Evolutionary conservation across 37 sponge, comb jelly and placozoan species (phyloP).

Genomic region (Tethya wilhelma): DNA sequence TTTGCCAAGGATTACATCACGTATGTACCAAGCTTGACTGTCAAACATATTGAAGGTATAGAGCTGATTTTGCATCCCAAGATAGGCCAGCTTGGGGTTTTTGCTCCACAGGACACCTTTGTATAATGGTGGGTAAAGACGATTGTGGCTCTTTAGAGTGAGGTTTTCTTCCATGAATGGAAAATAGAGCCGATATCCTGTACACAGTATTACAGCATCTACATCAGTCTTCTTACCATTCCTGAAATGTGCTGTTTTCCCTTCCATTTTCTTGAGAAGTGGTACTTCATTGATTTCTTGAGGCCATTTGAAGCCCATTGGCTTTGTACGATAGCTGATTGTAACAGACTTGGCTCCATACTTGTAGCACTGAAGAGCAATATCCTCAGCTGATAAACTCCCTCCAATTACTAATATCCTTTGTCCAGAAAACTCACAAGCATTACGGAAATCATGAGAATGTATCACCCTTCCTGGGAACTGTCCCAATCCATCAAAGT

Average conservation of each 20-base stretch:
- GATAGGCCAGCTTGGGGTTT: slow-evolving; percentile 32
- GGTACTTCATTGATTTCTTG: slow-evolving; percentile 15
- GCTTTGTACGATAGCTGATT: slow-evolving; percentile 23
- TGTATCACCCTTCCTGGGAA: slow-evolving; percentile 50
- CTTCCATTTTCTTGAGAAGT: slow-evolving; percentile 16
- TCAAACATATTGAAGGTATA: slow-evolving; percentile 55
- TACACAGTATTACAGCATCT: slow-evolving; percentile 61
- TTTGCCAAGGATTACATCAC: slow-evolving; percentile 38
- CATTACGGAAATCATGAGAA: slow-evolving; percentile 61
- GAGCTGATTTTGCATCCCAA: slow-evolving; percentile 62
- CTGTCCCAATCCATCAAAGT: slow-evolving; percentile 36
- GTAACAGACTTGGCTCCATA: slow-evolving; percentile 44
- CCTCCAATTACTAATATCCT: slow-evolving; percentile 29
- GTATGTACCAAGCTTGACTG: slow-evolving; percentile 40
- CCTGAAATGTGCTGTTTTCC: slow-evolving; percentile 34
- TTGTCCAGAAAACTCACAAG: slow-evolving; percentile 40
- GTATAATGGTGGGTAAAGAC: slow-evolving; percentile 11
- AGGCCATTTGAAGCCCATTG: slow-evolving; percentile 62
- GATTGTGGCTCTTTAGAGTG: slow-evolving; percentile 28
- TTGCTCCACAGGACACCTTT: slow-evolving; percentile 23
- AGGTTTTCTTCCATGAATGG: slow-evolving; percentile 49
- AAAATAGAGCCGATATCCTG: slow-evolving; percentile 52
- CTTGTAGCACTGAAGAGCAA: slow-evolving; percentile 38
- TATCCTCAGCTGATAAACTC: slow-evolving; percentile 56
- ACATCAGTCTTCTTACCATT: slow-evolving; percentile 24